Percentiles rank a stretch among this genome's conserved stretches.
phyloP scores from a whole-genome alignment of 1,140 invertebrate genomes.

The Drosophila subpulchrella region DNA sequence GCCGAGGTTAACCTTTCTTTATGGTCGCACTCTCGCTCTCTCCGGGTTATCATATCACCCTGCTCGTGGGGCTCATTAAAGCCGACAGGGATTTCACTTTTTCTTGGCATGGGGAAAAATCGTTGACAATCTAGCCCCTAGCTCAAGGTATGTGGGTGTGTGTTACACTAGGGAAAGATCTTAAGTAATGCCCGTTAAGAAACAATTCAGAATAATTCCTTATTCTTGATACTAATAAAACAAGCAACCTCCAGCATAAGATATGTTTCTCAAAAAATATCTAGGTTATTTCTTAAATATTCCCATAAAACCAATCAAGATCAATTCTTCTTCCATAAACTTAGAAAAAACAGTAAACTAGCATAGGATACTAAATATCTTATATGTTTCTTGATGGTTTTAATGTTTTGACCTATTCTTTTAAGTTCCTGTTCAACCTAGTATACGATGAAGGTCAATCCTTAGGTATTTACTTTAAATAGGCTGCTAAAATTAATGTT shows the following conservation, averaged over 20 bases:
- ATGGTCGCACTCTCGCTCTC: slow-evolving; percentile 41
- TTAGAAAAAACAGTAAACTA: too few relatives aligned
- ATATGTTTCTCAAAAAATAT: too few relatives aligned
- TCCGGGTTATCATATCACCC: slow-evolving; percentile 28
- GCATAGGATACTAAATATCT: too few relatives aligned
- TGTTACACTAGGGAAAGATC: not conserved
- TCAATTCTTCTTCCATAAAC: too few relatives aligned
- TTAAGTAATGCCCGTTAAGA: not conserved
- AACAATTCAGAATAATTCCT: not conserved
- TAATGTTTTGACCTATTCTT: too few relatives aligned
- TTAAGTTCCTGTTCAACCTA: not conserved
- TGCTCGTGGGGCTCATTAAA: slow-evolving; percentile 20
- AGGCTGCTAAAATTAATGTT: not conserved
- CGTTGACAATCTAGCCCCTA: not conserved
- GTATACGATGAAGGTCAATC: not conserved
- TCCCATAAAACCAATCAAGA: too few relatives aligned
- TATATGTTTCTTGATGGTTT: too few relatives aligned
- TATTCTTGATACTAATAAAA: too few relatives aligned
- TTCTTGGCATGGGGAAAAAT: slow-evolving; percentile 18
- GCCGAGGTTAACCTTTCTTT: slow-evolving; percentile 55
- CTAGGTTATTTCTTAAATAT: too few relatives aligned
- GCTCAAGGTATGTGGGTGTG: not conserved
- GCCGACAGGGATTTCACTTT: slow-evolving; percentile 62
- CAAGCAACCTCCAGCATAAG: too few relatives aligned
- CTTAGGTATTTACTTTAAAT: not conserved